Evolutionary conservation across 2,888 invertebrate genomes (phyloP).

Genomic region (Xanthorhoe designata): DNA sequence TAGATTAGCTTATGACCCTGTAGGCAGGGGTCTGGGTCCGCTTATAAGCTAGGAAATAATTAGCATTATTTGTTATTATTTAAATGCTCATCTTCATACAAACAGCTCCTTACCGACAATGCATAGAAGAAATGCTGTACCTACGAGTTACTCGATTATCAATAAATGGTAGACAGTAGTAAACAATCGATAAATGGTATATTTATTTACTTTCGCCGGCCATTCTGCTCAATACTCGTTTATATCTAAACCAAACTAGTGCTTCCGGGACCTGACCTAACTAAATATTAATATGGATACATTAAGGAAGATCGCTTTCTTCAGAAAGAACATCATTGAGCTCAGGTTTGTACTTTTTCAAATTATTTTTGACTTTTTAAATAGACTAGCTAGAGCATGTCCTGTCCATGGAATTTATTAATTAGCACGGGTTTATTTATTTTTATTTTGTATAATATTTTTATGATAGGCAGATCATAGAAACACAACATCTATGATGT

Average conservation of each 20-base stretch:
- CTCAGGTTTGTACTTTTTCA: neutral
- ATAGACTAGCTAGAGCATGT: neutral
- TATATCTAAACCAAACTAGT: conserved; percentile 21
- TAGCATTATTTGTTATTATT: neutral
- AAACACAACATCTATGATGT: too few species aligned
- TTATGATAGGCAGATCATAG: too few species aligned
- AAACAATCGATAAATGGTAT: conserved; percentile 35
- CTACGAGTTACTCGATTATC: conserved; percentile 19
- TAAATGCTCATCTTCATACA: neutral
- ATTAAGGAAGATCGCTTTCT: conserved; percentile 7
- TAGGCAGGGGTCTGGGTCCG: too few species aligned
- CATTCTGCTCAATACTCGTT: conserved; percentile 19
- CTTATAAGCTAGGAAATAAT: too few species aligned
- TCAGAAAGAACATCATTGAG: conserved; percentile 6
- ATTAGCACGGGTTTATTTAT: too few species aligned
- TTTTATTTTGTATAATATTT: too few species aligned
- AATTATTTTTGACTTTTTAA: neutral
- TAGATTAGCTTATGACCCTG: too few species aligned
- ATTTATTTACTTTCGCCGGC: conserved; percentile 35
- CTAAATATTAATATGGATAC: conserved; percentile 14
- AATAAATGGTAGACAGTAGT: conserved; percentile 28
- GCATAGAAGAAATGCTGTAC: conserved; percentile 29
- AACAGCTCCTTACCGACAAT: conserved; percentile 11
- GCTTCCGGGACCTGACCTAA: conserved; percentile 27
- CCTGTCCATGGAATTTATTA: too few species aligned